These are phyloP conservation scores for Antheraea mylitta DNA, from an alignment of 1,140 invertebrate species.

Conservation along the genomic window DNA sequence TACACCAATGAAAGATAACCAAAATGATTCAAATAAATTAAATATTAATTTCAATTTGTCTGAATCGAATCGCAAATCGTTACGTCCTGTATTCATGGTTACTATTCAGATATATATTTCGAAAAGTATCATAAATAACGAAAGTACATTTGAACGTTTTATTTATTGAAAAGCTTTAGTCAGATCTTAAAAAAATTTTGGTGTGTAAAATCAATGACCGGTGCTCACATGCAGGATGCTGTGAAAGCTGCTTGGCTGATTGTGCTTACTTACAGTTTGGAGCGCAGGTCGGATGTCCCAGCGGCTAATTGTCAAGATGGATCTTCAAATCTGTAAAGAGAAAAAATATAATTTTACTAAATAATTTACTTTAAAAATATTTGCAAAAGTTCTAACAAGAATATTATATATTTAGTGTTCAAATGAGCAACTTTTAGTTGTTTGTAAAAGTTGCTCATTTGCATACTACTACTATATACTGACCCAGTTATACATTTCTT, in stretches of 20 bases:
- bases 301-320: slow-evolving; percentile 86
- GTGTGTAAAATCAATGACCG: not conserved
- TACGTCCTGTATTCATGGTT: not conserved
- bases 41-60: not conserved
- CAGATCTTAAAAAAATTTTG: too few relatives aligned
- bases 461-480: too few relatives aligned
- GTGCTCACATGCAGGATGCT: slow-evolving; percentile 8
- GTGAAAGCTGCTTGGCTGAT: slow-evolving; percentile 52
- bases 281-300: slow-evolving; percentile 81
- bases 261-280: slow-evolving; percentile 80
- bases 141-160: too few relatives aligned
- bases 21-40: not conserved
- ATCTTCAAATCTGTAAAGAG: slow-evolving; percentile 66
- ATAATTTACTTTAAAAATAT: too few relatives aligned
- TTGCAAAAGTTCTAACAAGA: too few relatives aligned
- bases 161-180: too few relatives aligned
- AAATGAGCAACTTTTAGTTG: too few relatives aligned
- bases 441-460: too few relatives aligned
- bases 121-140: too few relatives aligned
- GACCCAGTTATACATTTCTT: too few relatives aligned
- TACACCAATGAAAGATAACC: not conserved
- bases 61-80: not conserved
- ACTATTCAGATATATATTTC: not conserved
- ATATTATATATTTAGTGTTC: too few relatives aligned
- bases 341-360: too few relatives aligned